Conservation (phyloP, 2,888 invertebrate genomes). For the Folsomia manolachei region DNA sequence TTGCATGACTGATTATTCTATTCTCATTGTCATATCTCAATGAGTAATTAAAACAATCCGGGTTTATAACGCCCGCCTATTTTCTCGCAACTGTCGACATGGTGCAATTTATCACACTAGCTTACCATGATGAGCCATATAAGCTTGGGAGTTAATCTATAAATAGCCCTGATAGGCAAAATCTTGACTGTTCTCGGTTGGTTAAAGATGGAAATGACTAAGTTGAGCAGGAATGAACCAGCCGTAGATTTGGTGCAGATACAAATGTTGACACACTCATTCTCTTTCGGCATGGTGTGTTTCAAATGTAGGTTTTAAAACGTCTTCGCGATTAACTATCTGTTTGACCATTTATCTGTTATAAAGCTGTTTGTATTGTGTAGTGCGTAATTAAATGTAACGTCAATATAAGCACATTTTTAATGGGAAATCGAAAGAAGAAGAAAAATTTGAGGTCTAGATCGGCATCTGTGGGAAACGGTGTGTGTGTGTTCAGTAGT, state of each 20-base stretch:
- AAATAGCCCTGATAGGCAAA: background rate
- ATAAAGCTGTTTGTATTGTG: no score
- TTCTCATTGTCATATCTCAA: no score
- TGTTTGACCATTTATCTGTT: no score
- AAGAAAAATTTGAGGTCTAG: constrained; percentile 23
- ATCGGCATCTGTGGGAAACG: constrained; percentile 5
- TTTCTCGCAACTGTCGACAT: no score
- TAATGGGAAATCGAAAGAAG: constrained; percentile 28
- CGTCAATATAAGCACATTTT: constrained; percentile 4
- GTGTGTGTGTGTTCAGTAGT: no score
- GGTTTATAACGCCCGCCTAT: background rate
- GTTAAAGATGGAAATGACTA: background rate
- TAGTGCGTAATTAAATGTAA: background rate
- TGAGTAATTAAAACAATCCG: no score
- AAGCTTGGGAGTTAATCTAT: background rate
- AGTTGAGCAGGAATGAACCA: background rate
- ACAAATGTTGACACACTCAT: background rate
- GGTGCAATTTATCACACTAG: no score
- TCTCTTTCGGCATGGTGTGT: background rate
- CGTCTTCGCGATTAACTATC: background rate
- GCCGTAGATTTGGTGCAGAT: background rate
- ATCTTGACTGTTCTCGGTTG: background rate
- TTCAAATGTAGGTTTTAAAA: background rate
- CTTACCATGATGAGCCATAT: no score
- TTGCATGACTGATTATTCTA: no score